Evolutionary conservation across 2,888 invertebrate genomes (phyloP).

Genomic region (Sicus ferrugineus): DNA sequence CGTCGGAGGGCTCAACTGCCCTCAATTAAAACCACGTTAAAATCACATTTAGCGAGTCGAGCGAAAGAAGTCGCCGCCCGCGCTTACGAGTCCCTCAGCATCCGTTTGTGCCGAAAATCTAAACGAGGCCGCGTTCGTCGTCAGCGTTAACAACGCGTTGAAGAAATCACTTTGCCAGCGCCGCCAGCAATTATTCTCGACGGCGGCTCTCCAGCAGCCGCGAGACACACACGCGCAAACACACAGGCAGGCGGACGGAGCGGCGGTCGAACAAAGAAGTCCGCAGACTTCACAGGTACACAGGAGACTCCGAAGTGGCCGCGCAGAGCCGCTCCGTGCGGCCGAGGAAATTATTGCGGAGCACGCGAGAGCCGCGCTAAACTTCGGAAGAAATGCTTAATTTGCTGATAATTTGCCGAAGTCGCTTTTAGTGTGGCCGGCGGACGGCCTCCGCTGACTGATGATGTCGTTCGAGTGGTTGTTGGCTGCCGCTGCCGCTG

Average conservation of each 20-base stretch:
- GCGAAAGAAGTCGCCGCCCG: constrained; percentile 43
- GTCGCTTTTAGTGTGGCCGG: constrained; percentile 1
- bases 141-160: constrained; percentile 60
- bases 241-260: not conserved
- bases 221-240: not conserved
- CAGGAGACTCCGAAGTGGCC: not conserved
- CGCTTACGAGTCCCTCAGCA: not conserved
- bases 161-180: constrained; percentile 63
- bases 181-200: constrained; percentile 46
- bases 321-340: not conserved
- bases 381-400: constrained; percentile 50
- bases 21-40: constrained; percentile 62
- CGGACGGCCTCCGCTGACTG: not conserved
- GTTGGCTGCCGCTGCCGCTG: not conserved
- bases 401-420: constrained; percentile 60
- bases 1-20: constrained; percentile 42
- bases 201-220: not conserved
- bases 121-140: constrained; percentile 59
- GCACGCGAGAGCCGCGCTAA: constrained; percentile 51
- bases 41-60: constrained; percentile 53
- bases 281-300: not conserved
- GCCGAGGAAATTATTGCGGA: constrained; percentile 53
- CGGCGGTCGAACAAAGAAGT: not conserved
- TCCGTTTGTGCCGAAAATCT: constrained; percentile 48
- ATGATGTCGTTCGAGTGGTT: not conserved